Base-by-base conservation (phyloP, 2,113 vertebrate species). In the Speoplatyrhinus poulsoni region DNA sequence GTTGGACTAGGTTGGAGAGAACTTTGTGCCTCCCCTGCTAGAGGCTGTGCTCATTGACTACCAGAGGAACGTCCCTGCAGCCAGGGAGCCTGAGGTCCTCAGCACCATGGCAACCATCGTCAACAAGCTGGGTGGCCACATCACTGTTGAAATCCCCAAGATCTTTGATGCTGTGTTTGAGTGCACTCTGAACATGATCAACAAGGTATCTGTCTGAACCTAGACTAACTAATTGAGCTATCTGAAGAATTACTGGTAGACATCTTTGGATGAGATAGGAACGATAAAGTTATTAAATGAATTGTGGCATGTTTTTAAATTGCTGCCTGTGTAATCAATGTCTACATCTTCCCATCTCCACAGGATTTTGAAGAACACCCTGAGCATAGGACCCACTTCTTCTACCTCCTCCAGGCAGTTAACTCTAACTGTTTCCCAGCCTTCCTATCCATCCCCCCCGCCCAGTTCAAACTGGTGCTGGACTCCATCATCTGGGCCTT, bases 401-500 rank as follows among this genome's bases (percentile, higher is more conserved):
- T 98, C 91, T 94, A 98, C 87, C 93, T 98, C 49, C 93, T 98
- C 13, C 96, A 98, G 87, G 96, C 96, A 58, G 96, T 97, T 86
- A 98, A 96, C 88, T 98, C 96, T 61, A 95, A 98, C 77, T 98
- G 96, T 83, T 98, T 98, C 90, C 95, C 96, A 62, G 96, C 96
- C 9, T 98, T 97, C 89, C 89, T 98, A 82, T 94, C 95, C 79
- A 98, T 98, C 89, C 95, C 96, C 61, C 95, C 96, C 13, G 95
- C 95, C 65, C 96, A 98, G 82, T 98, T 98, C 88, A 98, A 98
- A 73, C 92, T 98, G 72, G 96, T 98, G 80, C 91, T 98, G 81
- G 96, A 98, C 92, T 98, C 96, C 77, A 97, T 98, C 87, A 98
- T 98, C 92, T 98, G 96, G 96, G 96, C 96, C 84, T 98, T 98